These are phyloP conservation scores for Musca vetustissima DNA, from an alignment of 1,140 invertebrate species.

Conservation along the genomic window DNA sequence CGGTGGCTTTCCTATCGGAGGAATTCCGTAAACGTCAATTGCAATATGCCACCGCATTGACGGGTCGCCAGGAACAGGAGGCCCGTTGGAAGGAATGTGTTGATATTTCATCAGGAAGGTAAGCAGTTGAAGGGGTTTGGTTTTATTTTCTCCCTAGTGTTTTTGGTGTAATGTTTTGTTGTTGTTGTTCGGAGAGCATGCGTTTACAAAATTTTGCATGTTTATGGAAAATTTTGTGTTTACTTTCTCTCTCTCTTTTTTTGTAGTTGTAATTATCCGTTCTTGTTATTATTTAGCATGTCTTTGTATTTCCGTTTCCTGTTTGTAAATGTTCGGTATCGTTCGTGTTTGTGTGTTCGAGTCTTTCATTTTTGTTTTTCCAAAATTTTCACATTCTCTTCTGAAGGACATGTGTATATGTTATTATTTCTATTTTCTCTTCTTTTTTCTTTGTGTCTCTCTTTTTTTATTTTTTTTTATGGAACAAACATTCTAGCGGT, in stretches of 20 bases:
- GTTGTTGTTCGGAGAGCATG: too few relatives aligned
- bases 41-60: constrained; percentile 71
- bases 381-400: too few relatives aligned
- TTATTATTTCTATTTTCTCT: constrained; percentile 13
- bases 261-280: neutral
- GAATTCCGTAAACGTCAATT: constrained; percentile 71
- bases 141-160: neutral
- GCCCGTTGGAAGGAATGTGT: constrained; percentile 86
- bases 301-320: neutral
- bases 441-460: constrained; percentile 25
- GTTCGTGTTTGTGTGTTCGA: neutral
- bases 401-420: constrained; percentile 2
- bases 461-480: constrained; percentile 14
- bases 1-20: constrained; percentile 75
- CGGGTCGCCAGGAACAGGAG: constrained; percentile 73
- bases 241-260: neutral
- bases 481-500: constrained; percentile 39
- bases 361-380: neutral
- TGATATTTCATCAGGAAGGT: constrained; percentile 71
- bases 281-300: neutral
- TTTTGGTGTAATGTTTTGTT: neutral
- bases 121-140: constrained; percentile 32
- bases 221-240: neutral
- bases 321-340: too few relatives aligned
- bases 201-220: too few relatives aligned